Conservation (phyloP, 2,888 invertebrate genomes). For the Allophyes oxyacanthae region DNA sequence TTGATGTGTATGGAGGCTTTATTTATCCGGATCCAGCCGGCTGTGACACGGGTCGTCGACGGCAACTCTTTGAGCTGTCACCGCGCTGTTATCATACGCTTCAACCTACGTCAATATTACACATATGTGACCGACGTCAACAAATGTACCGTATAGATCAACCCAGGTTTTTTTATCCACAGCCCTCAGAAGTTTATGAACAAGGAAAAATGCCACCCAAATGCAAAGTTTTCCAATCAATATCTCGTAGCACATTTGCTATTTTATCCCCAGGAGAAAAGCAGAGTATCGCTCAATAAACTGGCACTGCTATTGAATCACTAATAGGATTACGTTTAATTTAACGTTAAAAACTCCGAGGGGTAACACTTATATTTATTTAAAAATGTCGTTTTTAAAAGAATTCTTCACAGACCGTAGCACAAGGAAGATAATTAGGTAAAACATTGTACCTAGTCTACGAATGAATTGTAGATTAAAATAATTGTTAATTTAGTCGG, state of each 20-base stretch:
- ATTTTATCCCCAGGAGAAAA: conserved; percentile 7
- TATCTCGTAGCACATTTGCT: background rate
- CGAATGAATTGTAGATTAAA: conserved; percentile 1
- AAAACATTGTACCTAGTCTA: conserved; percentile 1
- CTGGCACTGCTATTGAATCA: conserved; percentile 5
- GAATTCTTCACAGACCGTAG: conserved; percentile 1
- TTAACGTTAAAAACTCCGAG: conserved; percentile 9
- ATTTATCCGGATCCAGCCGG: conserved; percentile 51
- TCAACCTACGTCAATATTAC: conserved; percentile 50
- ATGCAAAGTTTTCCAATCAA: conserved; percentile 28
- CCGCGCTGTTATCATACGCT: conserved; percentile 45
- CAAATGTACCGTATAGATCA: conserved; percentile 18
- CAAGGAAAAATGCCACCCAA: conserved; percentile 10
- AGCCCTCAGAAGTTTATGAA: conserved; percentile 9
- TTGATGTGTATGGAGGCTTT: conserved; percentile 38
- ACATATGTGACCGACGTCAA: conserved; percentile 32
- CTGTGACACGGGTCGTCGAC: conserved; percentile 57
- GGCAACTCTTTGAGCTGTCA: conserved; percentile 58
- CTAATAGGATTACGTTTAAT: conserved; percentile 33
- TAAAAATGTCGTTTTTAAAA: conserved; percentile 8
- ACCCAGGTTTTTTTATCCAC: conserved; percentile 26
- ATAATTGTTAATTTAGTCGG: conserved; percentile 12
- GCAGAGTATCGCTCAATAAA: conserved; percentile 13
- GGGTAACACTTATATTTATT: background rate
- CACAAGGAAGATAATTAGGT: conserved; percentile 5